A percentile compares a stretch with the other conserved stretches of the same genome.
Evolutionary conservation across 2,797 vertebrate species (phyloP).

Genomic region (Tapera naevia): DNA sequence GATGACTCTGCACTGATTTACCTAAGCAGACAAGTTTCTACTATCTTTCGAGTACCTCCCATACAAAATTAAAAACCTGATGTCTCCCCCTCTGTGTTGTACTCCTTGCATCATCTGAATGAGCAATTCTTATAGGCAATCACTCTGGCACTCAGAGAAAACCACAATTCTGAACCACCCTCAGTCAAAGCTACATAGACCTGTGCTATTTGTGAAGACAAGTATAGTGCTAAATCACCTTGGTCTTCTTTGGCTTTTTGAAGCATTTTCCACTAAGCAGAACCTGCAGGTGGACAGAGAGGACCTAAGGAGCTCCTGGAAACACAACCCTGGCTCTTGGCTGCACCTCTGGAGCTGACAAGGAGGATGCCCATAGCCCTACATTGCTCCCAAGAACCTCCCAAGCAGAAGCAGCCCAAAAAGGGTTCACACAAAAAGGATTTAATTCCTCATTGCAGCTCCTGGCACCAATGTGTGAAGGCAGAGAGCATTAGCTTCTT

Average conservation of each 20-base stretch:
- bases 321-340: not conserved
- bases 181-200: rapidly evolving
- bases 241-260: not conserved
- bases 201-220: not conserved
- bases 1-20: not conserved
- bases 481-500: not conserved
- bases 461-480: not conserved
- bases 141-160: not conserved
- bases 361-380: not conserved
- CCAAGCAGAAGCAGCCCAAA: not conserved
- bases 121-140: not conserved
- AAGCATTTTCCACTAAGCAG: not conserved
- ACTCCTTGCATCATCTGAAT: not conserved
- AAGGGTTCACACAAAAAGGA: not conserved
- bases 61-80: not conserved
- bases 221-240: not conserved
- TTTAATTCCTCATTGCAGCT: not conserved
- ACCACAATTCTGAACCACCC: not conserved
- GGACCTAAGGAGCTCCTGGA: not conserved
- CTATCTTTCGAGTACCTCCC: not conserved
- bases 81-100: not conserved
- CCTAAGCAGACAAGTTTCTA: not conserved
- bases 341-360: not conserved
- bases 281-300: not conserved
- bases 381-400: not conserved